These are phyloP conservation scores for Hydraecia micacea DNA, from an alignment of 2,888 invertebrate genomes.

Conservation along the genomic window DNA sequence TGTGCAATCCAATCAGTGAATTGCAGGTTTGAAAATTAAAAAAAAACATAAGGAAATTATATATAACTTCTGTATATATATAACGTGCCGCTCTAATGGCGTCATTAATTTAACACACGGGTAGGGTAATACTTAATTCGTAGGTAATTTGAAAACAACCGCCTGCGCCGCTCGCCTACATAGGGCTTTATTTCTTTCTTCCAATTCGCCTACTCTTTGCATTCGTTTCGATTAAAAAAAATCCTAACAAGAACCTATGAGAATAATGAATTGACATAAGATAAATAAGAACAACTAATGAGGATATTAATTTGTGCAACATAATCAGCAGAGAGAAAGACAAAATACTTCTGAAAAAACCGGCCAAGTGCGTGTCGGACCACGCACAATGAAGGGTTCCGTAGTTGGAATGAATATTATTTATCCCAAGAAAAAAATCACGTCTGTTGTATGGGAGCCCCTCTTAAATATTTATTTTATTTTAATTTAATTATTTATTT, in stretches of 20 bases:
- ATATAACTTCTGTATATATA: too few species aligned
- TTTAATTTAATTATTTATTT: too few species aligned
- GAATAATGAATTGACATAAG: background rate
- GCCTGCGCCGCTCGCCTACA: background rate
- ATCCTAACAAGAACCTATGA: background rate
- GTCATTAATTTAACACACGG: too few species aligned
- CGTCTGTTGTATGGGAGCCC: too few species aligned
- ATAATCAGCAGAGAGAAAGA: background rate
- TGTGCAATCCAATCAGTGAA: background rate
- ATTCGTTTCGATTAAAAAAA: background rate
- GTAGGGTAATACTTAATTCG: too few species aligned
- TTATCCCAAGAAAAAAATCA: too few species aligned
- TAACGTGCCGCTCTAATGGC: too few species aligned
- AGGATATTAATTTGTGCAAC: background rate
- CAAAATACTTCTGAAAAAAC: conserved; percentile 2
- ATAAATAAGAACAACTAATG: background rate
- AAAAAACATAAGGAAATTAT: too few species aligned
- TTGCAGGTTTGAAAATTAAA: background rate
- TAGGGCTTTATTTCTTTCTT: background rate
- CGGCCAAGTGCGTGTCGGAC: too few species aligned
- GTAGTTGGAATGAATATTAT: too few species aligned
- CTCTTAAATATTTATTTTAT: too few species aligned
- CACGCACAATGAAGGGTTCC: too few species aligned
- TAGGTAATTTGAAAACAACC: background rate
- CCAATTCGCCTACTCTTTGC: background rate